Evolutionary conservation across 2,888 invertebrate species (phyloP).

Genomic region (Scotopteryx bipunctaria): DNA sequence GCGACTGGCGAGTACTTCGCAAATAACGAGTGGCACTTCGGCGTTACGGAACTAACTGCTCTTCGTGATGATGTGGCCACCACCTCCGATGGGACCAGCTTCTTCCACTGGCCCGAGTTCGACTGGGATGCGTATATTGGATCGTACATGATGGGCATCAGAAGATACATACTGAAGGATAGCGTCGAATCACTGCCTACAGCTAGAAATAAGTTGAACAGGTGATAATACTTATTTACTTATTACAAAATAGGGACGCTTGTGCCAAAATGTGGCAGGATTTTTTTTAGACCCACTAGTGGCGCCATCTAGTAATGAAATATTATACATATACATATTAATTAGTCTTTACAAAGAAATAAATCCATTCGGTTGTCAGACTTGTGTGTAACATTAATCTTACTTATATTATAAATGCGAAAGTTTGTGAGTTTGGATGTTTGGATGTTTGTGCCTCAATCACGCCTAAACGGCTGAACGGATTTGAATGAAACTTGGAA

Average conservation of each 20-base stretch:
- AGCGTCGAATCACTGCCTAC: slow-evolving; percentile 84
- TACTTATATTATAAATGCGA: no score
- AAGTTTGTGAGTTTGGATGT: no score
- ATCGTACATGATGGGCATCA: slow-evolving; percentile 92
- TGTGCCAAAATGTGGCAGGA: not conserved
- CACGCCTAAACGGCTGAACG: no score
- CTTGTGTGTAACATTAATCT: no score
- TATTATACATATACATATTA: no score
- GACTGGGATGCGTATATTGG: slow-evolving; percentile 92
- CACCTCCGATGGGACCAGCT: slow-evolving; percentile 81
- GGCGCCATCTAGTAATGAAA: no score
- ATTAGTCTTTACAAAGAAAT: no score
- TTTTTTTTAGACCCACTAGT: no score
- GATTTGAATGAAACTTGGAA: no score
- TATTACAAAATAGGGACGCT: not conserved
- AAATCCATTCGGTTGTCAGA: no score
- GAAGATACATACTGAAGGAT: slow-evolving; percentile 92
- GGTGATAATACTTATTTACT: slow-evolving; percentile 62
- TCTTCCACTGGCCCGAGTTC: slow-evolving; percentile 85
- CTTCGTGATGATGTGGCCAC: slow-evolving; percentile 79
- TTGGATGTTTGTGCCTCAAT: no score
- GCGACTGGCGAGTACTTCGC: slow-evolving; percentile 93
- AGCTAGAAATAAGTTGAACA: slow-evolving; percentile 86
- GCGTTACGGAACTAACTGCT: slow-evolving; percentile 84
- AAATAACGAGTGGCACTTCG: slow-evolving; percentile 92